These are phyloP conservation scores for Centropus bengalensis DNA, from an alignment of 2,113 vertebrate genomes.

Conservation along the genomic window DNA sequence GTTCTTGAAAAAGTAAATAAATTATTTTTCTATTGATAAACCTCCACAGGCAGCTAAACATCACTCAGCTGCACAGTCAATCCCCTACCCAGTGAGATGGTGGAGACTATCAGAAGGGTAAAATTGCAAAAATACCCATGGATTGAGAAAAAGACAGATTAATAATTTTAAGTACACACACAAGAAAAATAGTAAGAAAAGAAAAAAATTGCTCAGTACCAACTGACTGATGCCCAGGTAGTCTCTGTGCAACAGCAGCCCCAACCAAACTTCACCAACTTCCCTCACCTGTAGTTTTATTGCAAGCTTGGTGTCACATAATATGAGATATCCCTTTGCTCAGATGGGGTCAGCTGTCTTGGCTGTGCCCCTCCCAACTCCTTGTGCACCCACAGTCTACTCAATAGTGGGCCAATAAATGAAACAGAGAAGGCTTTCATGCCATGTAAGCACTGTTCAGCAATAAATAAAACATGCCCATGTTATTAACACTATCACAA, in stretches of 20 bases:
- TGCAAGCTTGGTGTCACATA: not conserved
- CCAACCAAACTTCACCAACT: not conserved
- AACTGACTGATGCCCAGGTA: fast-evolving
- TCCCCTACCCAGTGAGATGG: not conserved
- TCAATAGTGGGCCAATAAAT: not conserved
- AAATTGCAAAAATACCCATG: not conserved
- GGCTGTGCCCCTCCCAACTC: not conserved
- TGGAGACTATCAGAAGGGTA: not conserved
- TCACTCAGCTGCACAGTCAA: not conserved
- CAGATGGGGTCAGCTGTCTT: not conserved
- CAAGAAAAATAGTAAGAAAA: not conserved
- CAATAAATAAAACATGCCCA: fast-evolving
- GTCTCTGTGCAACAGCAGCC: not conserved
- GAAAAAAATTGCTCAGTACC: not conserved
- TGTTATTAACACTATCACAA: not conserved
- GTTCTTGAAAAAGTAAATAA: not conserved
- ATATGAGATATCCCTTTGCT: not conserved
- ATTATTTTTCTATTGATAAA: not conserved
- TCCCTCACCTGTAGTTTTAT: not conserved
- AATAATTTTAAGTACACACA: not conserved
- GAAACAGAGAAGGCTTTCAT: not conserved
- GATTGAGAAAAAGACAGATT: not conserved
- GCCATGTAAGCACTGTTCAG: not conserved
- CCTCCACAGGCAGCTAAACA: not conserved
- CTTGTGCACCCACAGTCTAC: not conserved